Evolutionary conservation across 1,140 invertebrate species (phyloP), one percentile per base, ranked within the genome.

Genomic region (Protaetia brevitarsis): DNA sequence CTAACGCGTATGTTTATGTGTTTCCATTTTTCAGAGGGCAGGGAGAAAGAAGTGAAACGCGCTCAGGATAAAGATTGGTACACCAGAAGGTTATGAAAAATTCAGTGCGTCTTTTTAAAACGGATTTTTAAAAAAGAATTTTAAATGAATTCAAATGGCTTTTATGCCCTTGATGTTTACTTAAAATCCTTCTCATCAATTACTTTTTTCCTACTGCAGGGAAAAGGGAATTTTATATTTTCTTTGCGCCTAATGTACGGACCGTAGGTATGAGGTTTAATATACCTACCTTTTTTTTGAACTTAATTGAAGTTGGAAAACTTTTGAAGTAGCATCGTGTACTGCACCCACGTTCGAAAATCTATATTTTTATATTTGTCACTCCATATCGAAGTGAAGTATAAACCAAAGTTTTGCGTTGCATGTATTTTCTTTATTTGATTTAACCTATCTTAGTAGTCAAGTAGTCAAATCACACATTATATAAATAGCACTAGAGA

Each of bases 131-230:
- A 59, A 59, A 59, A 59, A 59, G 57, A 59, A 59, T 59, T 59
- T 59, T 59, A 59, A 59, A 59, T 59, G 57, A 59, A 59, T 59
- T 59, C 57, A 59, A 59, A 59, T 59, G 57, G 57, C 29, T 31
- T 51, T 59, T 59, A 31, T 31, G 29, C 57, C 57, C 57, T 59
- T 59, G 57, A 59, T 59, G 57, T 59, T 59, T 28, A 31, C 57
- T 59, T 59, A 59, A 59, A 59, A 59, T 59, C 29, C 57, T 59
- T 59, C 19, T 19, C 41, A 51, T 51, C 41, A 51, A 51, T 51
- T 51, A 51, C 41, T 51, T 51, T 51, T 51, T 51, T 51, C 37
- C 41, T 51, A 51, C 41, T 51, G 2, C 41, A 23, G 21, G 21
- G 41, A 51, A 51, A 51, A 51, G 41, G 41, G 41, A 51, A 51